Evolutionary conservation across 2,888 invertebrate species (phyloP).

Genomic region (Drosophila siamana): DNA sequence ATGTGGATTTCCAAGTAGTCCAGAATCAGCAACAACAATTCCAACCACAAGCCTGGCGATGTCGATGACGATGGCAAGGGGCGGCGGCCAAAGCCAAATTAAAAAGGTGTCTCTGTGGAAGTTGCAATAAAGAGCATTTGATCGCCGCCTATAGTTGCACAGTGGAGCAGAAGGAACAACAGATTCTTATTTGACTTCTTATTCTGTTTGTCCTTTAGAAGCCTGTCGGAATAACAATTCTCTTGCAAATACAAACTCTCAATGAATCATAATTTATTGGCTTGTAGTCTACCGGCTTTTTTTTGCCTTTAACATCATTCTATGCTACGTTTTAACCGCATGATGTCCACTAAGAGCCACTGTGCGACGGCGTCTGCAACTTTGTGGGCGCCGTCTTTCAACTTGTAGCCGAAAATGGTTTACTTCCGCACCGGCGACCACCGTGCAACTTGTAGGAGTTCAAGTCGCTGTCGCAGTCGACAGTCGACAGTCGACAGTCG

Average conservation of each 20-base stretch:
- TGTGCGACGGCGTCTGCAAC: conserved; percentile 61
- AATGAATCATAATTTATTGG: no score
- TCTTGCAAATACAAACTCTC: no score
- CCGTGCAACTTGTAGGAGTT: conserved; percentile 67
- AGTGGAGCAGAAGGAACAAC: conserved; percentile 1
- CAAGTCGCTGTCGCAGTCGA: conserved; percentile 6
- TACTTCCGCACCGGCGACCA: conserved; percentile 70
- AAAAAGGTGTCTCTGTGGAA: conserved; percentile 77
- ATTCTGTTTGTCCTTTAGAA: no score
- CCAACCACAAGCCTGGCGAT: conserved; percentile 7
- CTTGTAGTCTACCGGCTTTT: no score
- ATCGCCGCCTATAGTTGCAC: conserved; percentile 41
- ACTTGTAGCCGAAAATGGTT: conserved; percentile 70
- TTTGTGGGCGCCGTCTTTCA: conserved; percentile 75
- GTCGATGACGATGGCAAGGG: background rate
- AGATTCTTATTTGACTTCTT: no score
- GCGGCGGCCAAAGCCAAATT: conserved; percentile 72
- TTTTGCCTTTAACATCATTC: no score
- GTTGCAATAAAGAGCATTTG: conserved; percentile 74
- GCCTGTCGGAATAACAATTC: no score
- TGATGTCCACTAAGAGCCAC: background rate
- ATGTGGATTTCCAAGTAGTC: conserved; percentile 76
- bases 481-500: conserved; percentile 8
- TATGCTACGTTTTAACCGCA: background rate
- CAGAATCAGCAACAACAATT: conserved; percentile 3